Percentiles rank a stretch among this genome's conserved stretches.
phyloP scores from a whole-genome alignment of 2,797 vertebrate species.

The Prionace glauca region DNA sequence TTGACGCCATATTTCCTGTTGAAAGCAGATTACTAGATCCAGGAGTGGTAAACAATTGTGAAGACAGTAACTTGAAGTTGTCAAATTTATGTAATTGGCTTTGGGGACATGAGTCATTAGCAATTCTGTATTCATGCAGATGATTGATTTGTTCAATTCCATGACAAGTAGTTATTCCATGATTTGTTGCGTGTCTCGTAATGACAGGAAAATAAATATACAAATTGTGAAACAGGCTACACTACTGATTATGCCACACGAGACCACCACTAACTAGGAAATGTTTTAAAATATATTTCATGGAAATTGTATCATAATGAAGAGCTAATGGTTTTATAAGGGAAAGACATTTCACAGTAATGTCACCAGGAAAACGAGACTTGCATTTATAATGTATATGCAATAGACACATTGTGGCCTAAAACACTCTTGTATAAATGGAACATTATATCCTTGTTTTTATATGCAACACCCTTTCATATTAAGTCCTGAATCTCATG shows the following conservation, averaged over 20 bases:
- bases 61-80: neutral
- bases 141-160: neutral
- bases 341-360: neutral
- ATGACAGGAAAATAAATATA: slow-evolving; percentile 4
- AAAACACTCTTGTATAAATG: neutral
- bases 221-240: neutral
- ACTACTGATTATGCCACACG: neutral
- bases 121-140: neutral
- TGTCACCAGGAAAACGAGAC: neutral
- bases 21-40: neutral
- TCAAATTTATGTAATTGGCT: neutral
- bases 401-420: neutral
- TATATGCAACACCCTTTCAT: neutral
- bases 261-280: neutral
- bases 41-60: neutral
- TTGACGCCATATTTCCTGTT: neutral
- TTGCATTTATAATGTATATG: neutral
- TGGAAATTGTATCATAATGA: slow-evolving; percentile 22
- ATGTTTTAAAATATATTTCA: neutral
- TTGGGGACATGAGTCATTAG: neutral
- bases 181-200: neutral
- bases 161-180: neutral
- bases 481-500: too few species aligned
- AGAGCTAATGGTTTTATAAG: neutral
- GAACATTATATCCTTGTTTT: neutral